Evolutionary conservation across 2,888 invertebrate species (phyloP), one percentile per base, ranked within the genome.

Genomic region (Blastobasis lacticolella): DNA sequence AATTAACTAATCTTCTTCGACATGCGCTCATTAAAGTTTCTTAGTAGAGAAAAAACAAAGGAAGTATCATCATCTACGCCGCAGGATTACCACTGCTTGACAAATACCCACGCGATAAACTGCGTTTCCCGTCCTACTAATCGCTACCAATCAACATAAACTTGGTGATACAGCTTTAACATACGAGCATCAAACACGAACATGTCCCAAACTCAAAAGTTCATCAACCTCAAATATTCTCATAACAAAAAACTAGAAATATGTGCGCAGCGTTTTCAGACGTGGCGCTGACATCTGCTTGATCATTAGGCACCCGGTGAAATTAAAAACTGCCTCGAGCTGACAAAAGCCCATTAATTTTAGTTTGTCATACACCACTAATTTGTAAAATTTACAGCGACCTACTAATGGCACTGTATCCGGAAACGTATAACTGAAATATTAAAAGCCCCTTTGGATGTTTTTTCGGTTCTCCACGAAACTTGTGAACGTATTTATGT

Each of bases 291-390:
- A 83, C 83, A 83, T 81, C 73, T 78, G 81, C 70, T 67, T 53
- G 73, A 75, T 84, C 82, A 83, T 83, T 83, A 84, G 74, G 64
- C 67, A 78, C 66, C 62, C 63, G 66, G 69, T 63, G 61, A 70
- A 66, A 69, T 72, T 73, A 79, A 84, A 84, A 83, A 82, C 70
- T 65, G 66, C 66, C 70, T 57, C 60, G 54, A 67, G 69, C 67
- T 62, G 67, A 74, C 75, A 67, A 71, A 67, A 69, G 61, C 64
- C 67, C 80, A 86, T 88, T 82, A 85, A 87, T 87, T 76, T 84
- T 76, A 78, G 77, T 85, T 80, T 87, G 85, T 86, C 85, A 83
- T 82, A 86, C 75, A 64, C 73, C 67, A 78, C 81, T 84, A 85
- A 87, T 87, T 86, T 84, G 82, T 85, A 70, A 75, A 81, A 87